phyloP scores from a whole-genome alignment of 2,113 vertebrate species.

The Danionella cerebrum region DNA sequence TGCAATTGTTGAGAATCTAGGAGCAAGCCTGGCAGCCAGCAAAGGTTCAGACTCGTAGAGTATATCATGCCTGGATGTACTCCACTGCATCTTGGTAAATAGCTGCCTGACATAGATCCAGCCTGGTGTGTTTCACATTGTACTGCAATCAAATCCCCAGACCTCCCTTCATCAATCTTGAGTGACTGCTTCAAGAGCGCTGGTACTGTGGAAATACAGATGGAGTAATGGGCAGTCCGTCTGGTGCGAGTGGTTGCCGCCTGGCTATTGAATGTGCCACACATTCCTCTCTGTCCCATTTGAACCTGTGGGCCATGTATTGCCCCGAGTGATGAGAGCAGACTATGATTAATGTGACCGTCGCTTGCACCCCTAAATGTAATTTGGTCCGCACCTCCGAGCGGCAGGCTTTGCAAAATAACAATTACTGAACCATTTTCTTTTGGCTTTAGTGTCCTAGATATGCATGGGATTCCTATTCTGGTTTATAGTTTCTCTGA shows the following conservation, averaged over 20 bases:
- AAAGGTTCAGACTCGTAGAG: too few relatives aligned
- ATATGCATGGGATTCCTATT: not conserved
- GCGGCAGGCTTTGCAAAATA: not conserved
- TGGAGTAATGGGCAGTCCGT: not conserved
- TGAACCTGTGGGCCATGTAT: not conserved
- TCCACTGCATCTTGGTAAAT: constrained; percentile 29
- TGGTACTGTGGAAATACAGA: not conserved
- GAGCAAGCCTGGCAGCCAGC: too few relatives aligned
- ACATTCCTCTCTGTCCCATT: not conserved
- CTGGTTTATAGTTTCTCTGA: not conserved
- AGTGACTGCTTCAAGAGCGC: not conserved
- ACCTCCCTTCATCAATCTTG: not conserved
- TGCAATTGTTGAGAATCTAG: not conserved
- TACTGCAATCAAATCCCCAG: constrained; percentile 1
- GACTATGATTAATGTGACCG: not conserved
- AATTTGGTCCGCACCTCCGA: not conserved
- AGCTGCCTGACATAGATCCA: constrained; percentile 38
- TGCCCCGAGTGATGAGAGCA: not conserved
- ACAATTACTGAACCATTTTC: not conserved
- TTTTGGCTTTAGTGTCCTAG: not conserved
- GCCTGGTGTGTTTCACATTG: constrained; percentile 14
- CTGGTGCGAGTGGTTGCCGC: not conserved
- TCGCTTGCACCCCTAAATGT: not conserved
- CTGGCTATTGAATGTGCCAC: not conserved
- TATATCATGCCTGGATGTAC: constrained; percentile 38